These are phyloP conservation scores for Sebastes ruberrimus DNA, from an alignment of 2,797 vertebrate species.

Conservation along the genomic window DNA sequence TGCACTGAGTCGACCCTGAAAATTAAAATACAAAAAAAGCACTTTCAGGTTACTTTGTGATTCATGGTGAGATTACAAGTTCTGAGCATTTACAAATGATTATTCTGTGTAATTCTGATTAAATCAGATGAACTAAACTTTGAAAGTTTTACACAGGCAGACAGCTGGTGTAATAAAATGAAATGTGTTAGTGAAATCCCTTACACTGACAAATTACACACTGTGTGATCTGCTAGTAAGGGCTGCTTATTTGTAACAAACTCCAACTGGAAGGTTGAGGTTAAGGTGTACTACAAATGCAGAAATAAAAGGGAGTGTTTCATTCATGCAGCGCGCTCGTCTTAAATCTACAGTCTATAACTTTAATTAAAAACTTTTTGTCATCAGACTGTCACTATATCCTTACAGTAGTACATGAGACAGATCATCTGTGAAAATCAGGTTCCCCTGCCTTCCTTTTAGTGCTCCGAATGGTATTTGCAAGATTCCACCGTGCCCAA, in stretches of 20 bases:
- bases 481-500: too few relatives aligned
- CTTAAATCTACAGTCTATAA: not conserved
- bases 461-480: too few relatives aligned
- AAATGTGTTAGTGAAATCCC: not conserved
- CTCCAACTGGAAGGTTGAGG: not conserved
- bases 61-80: slow-evolving; percentile 20
- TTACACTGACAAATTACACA: slow-evolving; percentile 2
- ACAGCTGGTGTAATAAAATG: not conserved
- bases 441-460: too few relatives aligned
- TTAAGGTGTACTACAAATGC: not conserved
- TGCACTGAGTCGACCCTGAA: slow-evolving; percentile 38
- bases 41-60: slow-evolving; percentile 41
- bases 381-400: too few relatives aligned
- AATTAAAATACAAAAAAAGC: slow-evolving; percentile 42
- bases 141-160: not conserved
- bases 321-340: not conserved
- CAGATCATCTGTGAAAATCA: too few relatives aligned
- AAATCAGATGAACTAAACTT: slow-evolving; percentile 26
- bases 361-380: too few relatives aligned
- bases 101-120: not conserved
- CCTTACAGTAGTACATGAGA: too few relatives aligned
- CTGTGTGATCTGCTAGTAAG: not conserved
- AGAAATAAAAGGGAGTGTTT: not conserved
- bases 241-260: not conserved
- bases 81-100: slow-evolving; percentile 29